Evolutionary conservation across 2,888 invertebrate genomes (phyloP).

Genomic region (Pristionchus arcanus): DNA sequence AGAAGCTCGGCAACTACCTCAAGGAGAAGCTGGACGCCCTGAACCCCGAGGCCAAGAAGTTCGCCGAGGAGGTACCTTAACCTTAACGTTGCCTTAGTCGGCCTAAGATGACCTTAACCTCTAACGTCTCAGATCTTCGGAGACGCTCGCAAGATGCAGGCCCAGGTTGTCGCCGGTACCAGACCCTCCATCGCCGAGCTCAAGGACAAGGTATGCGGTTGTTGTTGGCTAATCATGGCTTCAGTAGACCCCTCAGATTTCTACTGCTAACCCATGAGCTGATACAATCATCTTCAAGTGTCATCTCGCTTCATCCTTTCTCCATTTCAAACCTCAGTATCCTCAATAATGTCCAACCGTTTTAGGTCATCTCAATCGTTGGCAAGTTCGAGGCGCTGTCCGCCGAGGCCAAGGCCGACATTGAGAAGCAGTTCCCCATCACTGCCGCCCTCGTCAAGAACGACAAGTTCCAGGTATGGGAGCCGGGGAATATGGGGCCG

Average conservation of each 20-base stretch:
- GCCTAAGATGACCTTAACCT: neutral
- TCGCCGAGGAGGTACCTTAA: conserved; percentile 67
- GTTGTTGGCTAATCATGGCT: too few relatives aligned
- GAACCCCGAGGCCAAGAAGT: conserved; percentile 64
- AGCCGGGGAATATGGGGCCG: neutral
- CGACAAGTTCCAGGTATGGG: conserved; percentile 54
- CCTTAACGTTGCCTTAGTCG: neutral
- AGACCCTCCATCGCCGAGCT: conserved; percentile 58
- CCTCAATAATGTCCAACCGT: neutral
- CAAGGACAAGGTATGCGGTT: conserved; percentile 54
- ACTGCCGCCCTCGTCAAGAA: conserved; percentile 59
- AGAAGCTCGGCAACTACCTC: conserved; percentile 68
- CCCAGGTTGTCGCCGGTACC: conserved; percentile 57
- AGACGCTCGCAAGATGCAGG: conserved; percentile 57
- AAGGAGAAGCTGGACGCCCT: conserved; percentile 63
- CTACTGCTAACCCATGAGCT: too few relatives aligned
- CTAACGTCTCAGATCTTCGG: conserved; percentile 53
- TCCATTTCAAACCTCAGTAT: neutral
- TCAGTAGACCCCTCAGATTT: too few relatives aligned
- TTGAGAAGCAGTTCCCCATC: conserved; percentile 62
- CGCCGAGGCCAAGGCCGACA: conserved; percentile 59
- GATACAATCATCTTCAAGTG: too few relatives aligned
- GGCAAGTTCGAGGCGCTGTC: conserved; percentile 60
- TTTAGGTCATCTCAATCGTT: conserved; percentile 45
- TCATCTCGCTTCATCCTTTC: too few relatives aligned